phyloP scores from a whole-genome alignment of 1,140 invertebrate species.

The Drosophila kikkawai region DNA sequence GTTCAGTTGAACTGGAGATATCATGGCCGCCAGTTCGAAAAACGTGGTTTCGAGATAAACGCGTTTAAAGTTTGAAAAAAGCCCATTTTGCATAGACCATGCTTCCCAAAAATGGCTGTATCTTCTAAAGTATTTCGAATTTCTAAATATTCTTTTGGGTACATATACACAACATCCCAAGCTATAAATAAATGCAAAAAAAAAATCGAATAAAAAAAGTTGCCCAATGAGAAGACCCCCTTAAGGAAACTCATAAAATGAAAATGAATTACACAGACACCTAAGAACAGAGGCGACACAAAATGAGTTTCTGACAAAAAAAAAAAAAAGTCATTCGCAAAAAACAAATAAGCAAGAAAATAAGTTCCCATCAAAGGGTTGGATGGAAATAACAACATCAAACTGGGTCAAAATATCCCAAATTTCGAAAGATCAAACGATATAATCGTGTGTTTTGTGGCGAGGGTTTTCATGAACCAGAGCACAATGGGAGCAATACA shows the following conservation, averaged over 20 bases:
- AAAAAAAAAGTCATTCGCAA: slow-evolving; percentile 15
- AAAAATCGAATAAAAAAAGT: no score
- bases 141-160: no score
- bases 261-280: not conserved
- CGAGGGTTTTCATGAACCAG: slow-evolving; percentile 18
- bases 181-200: no score
- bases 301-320: slow-evolving; percentile 37
- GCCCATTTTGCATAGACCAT: no score
- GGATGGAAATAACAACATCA: slow-evolving; percentile 21
- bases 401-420: slow-evolving; percentile 63
- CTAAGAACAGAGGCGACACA: not conserved
- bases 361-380: slow-evolving; percentile 25
- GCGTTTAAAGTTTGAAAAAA: no score
- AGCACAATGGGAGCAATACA: slow-evolving; percentile 31
- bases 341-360: slow-evolving; percentile 54
- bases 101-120: no score
- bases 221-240: no score
- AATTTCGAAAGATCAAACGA: slow-evolving; percentile 58
- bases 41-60: no score
- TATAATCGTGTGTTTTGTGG: slow-evolving; percentile 4
- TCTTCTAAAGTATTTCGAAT: no score
- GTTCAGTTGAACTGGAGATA: no score
- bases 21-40: no score
- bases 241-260: slow-evolving; percentile 9
- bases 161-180: no score